phyloP scores from a whole-genome alignment of 2,113 vertebrate genomes.

The Lamprologus callipterus region DNA sequence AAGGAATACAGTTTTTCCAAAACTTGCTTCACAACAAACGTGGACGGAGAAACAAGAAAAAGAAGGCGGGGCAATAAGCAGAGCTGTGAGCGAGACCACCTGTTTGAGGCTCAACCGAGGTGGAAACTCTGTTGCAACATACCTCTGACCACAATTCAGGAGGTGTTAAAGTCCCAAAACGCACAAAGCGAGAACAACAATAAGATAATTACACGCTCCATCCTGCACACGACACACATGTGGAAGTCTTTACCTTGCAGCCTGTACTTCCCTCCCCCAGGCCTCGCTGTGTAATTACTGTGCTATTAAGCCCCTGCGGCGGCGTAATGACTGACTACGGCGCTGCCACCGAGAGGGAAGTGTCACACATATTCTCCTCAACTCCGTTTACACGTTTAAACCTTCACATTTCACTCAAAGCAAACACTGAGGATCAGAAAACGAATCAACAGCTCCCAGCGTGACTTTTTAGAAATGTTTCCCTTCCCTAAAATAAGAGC shows the following conservation, averaged over 20 bases:
- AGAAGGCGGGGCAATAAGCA: neutral
- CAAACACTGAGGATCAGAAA: neutral
- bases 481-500: neutral
- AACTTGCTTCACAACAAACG: neutral
- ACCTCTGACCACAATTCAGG: conserved; percentile 16
- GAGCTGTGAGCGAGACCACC: neutral
- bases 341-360: conserved; percentile 8
- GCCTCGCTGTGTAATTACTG: conserved; percentile 55
- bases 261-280: conserved; percentile 19
- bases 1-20: neutral
- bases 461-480: neutral
- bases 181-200: conserved; percentile 36
- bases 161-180: conserved; percentile 26
- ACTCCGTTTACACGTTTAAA: neutral
- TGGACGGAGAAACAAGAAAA: neutral
- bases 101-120: neutral
- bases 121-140: neutral
- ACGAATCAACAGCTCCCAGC: neutral
- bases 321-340: conserved; percentile 43
- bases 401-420: neutral
- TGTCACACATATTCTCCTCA: conserved; percentile 27
- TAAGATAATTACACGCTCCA: conserved; percentile 6
- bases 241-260: conserved; percentile 62
- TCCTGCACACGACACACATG: conserved; percentile 36
- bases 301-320: conserved; percentile 52